Conservation (phyloP, 2,113 vertebrate genomes). For the Tachycineta bicolor region DNA sequence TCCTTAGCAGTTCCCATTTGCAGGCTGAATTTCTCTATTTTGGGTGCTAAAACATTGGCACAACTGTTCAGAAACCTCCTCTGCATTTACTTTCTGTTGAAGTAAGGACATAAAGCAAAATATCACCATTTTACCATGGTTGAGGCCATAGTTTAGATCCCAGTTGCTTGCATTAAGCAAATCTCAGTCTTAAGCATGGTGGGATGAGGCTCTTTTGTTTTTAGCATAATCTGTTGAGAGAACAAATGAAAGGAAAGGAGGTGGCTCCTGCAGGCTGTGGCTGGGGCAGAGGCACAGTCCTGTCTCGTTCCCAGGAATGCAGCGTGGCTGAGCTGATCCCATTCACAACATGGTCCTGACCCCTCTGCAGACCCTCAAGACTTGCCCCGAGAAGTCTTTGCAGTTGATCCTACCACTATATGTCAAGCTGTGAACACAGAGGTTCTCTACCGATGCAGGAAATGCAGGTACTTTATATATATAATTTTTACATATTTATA, state of each 20-base stretch:
- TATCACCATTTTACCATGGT: neutral
- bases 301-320: neutral
- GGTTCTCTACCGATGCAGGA: constrained; percentile 89
- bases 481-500: neutral
- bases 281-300: neutral
- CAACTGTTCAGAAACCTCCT: neutral
- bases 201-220: neutral
- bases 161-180: neutral
- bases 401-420: constrained; percentile 79
- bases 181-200: neutral
- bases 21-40: neutral
- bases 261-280: neutral
- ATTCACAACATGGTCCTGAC: neutral
- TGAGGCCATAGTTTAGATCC: neutral
- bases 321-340: fast-evolving
- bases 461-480: constrained; percentile 84
- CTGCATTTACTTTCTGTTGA: neutral
- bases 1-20: neutral
- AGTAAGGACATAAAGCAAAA: neutral
- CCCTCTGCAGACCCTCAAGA: constrained; percentile 79
- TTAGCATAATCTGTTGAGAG: neutral
- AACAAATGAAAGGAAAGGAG: neutral
- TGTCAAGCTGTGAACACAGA: constrained; percentile 75
- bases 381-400: constrained; percentile 89
- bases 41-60: neutral